phyloP scores from a whole-genome alignment of 2,113 vertebrate species.

The Chaetodon auriga region DNA sequence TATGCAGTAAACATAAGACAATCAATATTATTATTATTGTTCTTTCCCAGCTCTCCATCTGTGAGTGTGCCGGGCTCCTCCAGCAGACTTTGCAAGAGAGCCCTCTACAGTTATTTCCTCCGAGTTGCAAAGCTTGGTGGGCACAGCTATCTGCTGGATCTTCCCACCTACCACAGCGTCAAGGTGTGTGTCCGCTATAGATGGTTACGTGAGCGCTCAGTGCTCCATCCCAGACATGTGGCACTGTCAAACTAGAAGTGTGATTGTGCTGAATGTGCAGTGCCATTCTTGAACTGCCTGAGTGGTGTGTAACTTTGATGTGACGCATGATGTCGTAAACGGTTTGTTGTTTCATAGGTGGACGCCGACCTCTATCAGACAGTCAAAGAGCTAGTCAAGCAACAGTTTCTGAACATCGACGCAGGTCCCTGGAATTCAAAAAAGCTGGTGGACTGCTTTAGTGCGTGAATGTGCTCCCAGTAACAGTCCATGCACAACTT shows the following conservation, averaged over 20 bases:
- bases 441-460: slow-evolving; percentile 73
- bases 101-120: slow-evolving; percentile 79
- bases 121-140: slow-evolving; percentile 66
- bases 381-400: slow-evolving; percentile 68
- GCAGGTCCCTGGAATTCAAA: slow-evolving; percentile 73
- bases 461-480: slow-evolving; percentile 15
- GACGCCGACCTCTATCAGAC: slow-evolving; percentile 67
- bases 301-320: not conserved
- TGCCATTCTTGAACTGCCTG: not conserved
- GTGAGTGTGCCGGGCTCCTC: slow-evolving; percentile 75
- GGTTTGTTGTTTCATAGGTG: slow-evolving; percentile 47
- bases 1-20: not conserved
- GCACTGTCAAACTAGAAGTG: not conserved
- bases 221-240: not conserved
- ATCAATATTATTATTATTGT: not conserved
- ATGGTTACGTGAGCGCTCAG: not conserved
- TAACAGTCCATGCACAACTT: not conserved
- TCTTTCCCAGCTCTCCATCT: slow-evolving; percentile 80
- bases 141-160: slow-evolving; percentile 68
- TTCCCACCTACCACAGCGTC: slow-evolving; percentile 76
- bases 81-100: slow-evolving; percentile 85
- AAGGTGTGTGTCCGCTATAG: slow-evolving; percentile 71
- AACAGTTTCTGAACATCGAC: slow-evolving; percentile 44
- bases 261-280: not conserved
- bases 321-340: not conserved